Conservation (phyloP, 2,797 vertebrate genomes). For the Mareca penelope region DNA sequence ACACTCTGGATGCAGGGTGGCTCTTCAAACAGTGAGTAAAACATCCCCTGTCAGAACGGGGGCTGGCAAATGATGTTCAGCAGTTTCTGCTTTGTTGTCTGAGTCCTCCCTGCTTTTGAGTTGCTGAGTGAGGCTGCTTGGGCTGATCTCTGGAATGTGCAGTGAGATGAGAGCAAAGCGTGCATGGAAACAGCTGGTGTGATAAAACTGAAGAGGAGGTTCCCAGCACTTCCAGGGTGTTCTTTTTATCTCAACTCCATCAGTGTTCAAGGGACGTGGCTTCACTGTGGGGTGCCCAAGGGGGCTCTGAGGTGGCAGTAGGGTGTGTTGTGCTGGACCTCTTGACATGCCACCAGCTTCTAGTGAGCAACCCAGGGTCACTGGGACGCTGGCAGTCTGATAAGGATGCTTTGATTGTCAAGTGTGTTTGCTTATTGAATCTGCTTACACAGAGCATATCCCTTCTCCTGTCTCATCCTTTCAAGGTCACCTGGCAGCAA, state of each 20-base stretch:
- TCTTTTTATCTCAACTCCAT: background rate
- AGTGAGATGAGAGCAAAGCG: background rate
- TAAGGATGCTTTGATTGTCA: background rate
- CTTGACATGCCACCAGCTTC: background rate
- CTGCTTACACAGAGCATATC: background rate
- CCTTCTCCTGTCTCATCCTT: background rate
- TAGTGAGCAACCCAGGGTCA: background rate
- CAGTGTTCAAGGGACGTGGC: background rate
- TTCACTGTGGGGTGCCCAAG: background rate
- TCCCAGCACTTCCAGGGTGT: background rate
- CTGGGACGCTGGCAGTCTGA: background rate
- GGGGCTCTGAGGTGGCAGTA: background rate
- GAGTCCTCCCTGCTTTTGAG: background rate
- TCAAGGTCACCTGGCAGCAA: background rate
- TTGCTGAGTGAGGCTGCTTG: background rate
- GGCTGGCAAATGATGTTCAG: background rate
- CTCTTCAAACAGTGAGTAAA: background rate
- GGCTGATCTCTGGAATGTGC: slow-evolving; percentile 31
- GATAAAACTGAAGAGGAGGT: background rate
- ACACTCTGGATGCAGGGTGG: background rate
- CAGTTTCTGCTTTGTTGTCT: background rate
- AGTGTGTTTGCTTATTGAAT: background rate
- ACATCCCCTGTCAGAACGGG: background rate
- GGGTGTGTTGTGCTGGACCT: background rate
- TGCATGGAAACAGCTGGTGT: slow-evolving; percentile 4